phyloP scores from a whole-genome alignment of 2,888 invertebrate genomes.

The Myopa testacea region DNA sequence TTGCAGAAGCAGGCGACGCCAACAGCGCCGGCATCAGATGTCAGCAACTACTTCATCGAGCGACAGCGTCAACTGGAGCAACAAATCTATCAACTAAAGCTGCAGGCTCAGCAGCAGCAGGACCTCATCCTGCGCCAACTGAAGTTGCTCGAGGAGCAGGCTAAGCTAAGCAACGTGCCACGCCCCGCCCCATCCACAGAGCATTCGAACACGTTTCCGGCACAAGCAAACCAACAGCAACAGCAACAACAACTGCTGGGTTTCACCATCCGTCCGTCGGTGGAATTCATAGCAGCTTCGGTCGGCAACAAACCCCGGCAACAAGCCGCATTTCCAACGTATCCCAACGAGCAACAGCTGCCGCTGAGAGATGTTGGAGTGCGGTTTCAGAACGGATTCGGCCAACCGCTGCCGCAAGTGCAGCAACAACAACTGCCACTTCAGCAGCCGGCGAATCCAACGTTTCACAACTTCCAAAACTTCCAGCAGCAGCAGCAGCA shows the following conservation, averaged over 20 bases:
- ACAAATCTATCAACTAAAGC: slow-evolving; percentile 75
- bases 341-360: slow-evolving; percentile 70
- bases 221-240: slow-evolving; percentile 53
- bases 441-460: slow-evolving; percentile 59
- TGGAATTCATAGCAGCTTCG: slow-evolving; percentile 59
- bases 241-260: slow-evolving; percentile 46
- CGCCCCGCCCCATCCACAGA: slow-evolving; percentile 41
- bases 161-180: slow-evolving; percentile 49
- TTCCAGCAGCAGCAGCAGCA: slow-evolving; percentile 52
- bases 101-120: slow-evolving; percentile 79
- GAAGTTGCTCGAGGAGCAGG: slow-evolving; percentile 73
- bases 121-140: slow-evolving; percentile 77
- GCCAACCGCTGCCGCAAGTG: slow-evolving; percentile 40
- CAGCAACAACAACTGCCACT: slow-evolving; percentile 51
- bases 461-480: slow-evolving; percentile 61
- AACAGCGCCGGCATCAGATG: slow-evolving; percentile 32
- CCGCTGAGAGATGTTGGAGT: slow-evolving; percentile 73
- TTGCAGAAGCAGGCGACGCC: slow-evolving; percentile 45
- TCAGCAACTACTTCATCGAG: slow-evolving; percentile 63
- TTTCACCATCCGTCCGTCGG: slow-evolving; percentile 65
- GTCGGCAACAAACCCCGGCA: slow-evolving; percentile 50
- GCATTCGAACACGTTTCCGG: slow-evolving; percentile 60
- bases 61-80: slow-evolving; percentile 79
- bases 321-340: slow-evolving; percentile 50
- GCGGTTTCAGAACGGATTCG: slow-evolving; percentile 57